phyloP scores from a whole-genome alignment of 2,113 vertebrate genomes.

The Apteryx owenii region DNA sequence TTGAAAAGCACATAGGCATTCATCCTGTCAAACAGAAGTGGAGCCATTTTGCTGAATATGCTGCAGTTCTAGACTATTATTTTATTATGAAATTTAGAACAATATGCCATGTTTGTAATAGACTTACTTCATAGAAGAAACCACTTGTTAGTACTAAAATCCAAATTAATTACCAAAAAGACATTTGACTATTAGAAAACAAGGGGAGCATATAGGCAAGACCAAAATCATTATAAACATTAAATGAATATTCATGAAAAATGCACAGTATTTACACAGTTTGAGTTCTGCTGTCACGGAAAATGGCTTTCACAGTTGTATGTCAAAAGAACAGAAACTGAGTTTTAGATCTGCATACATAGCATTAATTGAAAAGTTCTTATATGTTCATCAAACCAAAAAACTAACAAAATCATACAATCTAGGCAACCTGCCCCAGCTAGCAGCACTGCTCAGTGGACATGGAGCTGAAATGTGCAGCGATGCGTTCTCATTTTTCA shows the following conservation, averaged over 20 bases:
- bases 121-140: not conserved
- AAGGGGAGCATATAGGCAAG: not conserved
- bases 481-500: not conserved
- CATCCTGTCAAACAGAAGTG: not conserved
- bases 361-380: not conserved
- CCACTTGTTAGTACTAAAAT: not conserved
- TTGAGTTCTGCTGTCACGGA: not conserved
- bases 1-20: not conserved
- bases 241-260: conserved; percentile 45
- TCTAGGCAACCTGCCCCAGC: not conserved
- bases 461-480: not conserved
- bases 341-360: not conserved
- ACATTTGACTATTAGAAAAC: not conserved
- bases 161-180: conserved; percentile 29
- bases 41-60: not conserved
- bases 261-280: not conserved
- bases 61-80: not conserved
- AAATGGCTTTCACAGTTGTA: not conserved
- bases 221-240: conserved; percentile 47
- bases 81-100: not conserved
- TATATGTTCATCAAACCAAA: not conserved
- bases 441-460: not conserved
- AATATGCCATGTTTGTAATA: not conserved
- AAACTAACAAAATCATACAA: not conserved
- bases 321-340: conserved; percentile 17